phyloP scores from a whole-genome alignment of 2,113 vertebrate species.

The Ornithorhynchus anatinus region DNA sequence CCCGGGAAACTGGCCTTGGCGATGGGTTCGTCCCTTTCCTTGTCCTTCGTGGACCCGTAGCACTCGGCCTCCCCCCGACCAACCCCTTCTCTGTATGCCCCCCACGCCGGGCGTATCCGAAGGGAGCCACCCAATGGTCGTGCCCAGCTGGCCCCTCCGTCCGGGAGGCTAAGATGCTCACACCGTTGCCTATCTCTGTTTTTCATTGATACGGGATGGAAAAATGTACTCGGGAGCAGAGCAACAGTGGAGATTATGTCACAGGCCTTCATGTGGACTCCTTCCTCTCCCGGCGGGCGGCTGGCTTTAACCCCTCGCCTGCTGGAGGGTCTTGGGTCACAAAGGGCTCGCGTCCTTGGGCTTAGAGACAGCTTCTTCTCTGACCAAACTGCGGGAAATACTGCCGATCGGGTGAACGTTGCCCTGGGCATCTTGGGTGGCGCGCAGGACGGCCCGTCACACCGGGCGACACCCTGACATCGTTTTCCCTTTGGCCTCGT shows the following conservation, averaged over 20 bases:
- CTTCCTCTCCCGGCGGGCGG: constrained; percentile 52
- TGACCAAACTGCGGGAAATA: background rate
- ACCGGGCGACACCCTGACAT: too few relatives aligned
- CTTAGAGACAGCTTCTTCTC: too few relatives aligned
- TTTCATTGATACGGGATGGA: constrained; percentile 71
- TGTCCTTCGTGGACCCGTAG: too few relatives aligned
- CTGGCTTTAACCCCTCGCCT: constrained; percentile 51
- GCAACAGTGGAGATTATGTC: constrained; percentile 67
- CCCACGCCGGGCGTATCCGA: background rate
- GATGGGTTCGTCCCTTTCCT: too few relatives aligned
- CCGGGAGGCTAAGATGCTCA: constrained; percentile 35
- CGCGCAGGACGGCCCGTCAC: too few relatives aligned
- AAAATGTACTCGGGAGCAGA: constrained; percentile 68
- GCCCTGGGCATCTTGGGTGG: background rate
- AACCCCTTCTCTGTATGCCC: too few relatives aligned
- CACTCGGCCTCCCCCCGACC: too few relatives aligned
- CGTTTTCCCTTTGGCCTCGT: too few relatives aligned
- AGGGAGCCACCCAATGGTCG: background rate
- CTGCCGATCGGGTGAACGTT: constrained; percentile 8
- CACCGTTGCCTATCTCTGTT: constrained; percentile 60
- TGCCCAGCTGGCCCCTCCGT: background rate
- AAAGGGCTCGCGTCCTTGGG: too few relatives aligned
- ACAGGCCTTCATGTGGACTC: constrained; percentile 58
- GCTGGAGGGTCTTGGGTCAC: constrained; percentile 49
- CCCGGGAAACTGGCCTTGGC: too few relatives aligned